These are phyloP conservation scores for Pterobdella sp. DNA, from an alignment of 2,888 invertebrate genomes.

Conservation along the genomic window DNA sequence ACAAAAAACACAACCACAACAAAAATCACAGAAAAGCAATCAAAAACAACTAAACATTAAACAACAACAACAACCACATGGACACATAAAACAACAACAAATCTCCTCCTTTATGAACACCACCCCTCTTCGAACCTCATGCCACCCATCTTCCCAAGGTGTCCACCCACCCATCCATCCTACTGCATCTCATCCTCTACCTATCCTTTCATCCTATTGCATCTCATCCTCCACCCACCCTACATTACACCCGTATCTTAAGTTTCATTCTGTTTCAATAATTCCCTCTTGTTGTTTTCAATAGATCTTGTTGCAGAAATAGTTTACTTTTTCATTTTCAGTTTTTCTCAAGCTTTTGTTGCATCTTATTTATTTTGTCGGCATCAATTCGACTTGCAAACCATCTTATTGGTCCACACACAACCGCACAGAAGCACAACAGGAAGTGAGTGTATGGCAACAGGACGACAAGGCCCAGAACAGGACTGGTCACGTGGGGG, in stretches of 20 bases:
- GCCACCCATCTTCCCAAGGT: not conserved
- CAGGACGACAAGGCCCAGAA: not conserved
- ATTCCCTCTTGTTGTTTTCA: not conserved
- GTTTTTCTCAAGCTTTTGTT: not conserved
- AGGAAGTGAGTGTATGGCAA: not conserved
- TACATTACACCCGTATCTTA: not conserved
- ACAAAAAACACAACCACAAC: not conserved
- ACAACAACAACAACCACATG: not conserved
- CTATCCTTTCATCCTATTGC: not conserved
- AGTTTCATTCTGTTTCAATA: not conserved
- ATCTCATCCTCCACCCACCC: not conserved
- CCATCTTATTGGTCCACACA: not conserved
- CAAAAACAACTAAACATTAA: not conserved
- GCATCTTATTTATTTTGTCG: too few relatives aligned
- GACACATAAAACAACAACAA: slow-evolving; percentile 1
- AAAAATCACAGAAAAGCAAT: not conserved
- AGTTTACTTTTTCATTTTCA: not conserved
- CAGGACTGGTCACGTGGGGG: not conserved
- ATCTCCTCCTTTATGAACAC: slow-evolving; percentile 1
- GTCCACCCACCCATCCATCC: not conserved
- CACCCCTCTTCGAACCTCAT: not conserved
- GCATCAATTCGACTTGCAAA: not conserved
- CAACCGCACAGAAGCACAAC: slow-evolving; percentile 4
- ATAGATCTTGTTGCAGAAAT: too few relatives aligned
- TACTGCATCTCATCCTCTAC: not conserved